Evolutionary conservation across 2,113 vertebrate species (phyloP).

Genomic region (Petromus typicus): DNA sequence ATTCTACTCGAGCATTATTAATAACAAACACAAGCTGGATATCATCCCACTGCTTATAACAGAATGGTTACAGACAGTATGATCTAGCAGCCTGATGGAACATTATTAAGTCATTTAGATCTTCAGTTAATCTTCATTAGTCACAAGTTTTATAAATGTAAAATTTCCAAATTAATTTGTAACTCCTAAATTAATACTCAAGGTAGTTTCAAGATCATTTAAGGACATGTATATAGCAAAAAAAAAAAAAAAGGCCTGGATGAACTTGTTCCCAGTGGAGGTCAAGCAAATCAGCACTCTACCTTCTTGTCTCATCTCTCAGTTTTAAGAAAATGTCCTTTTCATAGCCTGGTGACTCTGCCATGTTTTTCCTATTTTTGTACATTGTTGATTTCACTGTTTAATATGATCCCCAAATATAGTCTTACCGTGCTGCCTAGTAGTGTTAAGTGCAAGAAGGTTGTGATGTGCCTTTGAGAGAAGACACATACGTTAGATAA

Average conservation of each 20-base stretch:
- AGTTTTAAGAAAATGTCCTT: neutral
- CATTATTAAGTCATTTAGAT: constrained; percentile 38
- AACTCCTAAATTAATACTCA: constrained; percentile 10
- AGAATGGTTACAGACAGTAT: neutral
- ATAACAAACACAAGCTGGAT: neutral
- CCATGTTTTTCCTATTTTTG: neutral
- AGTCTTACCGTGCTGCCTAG: neutral
- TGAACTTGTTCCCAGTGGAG: neutral
- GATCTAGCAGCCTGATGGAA: neutral
- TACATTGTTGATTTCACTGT: constrained; percentile 20
- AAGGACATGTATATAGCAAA: neutral
- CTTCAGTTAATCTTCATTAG: neutral
- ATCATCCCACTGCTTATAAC: neutral
- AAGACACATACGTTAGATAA: neutral
- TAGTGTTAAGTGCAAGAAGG: neutral
- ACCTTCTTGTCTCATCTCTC: neutral
- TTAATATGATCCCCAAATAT: neutral
- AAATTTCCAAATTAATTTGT: neutral
- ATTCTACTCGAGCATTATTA: neutral
- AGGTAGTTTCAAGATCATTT: neutral
- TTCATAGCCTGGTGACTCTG: neutral
- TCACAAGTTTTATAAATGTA: neutral
- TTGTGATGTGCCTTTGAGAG: neutral
- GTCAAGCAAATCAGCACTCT: neutral
- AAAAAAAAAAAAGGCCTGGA: neutral